Evolutionary conservation across 2,888 invertebrate species (phyloP).

Genomic region (Epicampocera succincta): DNA sequence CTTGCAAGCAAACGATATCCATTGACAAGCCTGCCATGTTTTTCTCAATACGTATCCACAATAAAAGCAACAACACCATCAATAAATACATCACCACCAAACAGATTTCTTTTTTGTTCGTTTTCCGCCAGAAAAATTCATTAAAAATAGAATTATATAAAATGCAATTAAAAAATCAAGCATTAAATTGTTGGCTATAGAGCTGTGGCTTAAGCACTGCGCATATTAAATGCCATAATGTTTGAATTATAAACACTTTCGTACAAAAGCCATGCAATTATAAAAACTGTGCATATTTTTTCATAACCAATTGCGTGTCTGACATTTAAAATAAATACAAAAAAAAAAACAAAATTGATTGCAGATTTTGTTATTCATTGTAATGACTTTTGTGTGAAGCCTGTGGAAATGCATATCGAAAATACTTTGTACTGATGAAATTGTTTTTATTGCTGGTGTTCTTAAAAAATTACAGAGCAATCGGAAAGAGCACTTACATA

Average conservation of each 20-base stretch:
- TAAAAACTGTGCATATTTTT: slow-evolving; percentile 8
- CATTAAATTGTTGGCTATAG: slow-evolving; percentile 43
- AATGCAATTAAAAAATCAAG: slow-evolving; percentile 60
- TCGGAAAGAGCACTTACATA: neutral
- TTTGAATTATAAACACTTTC: slow-evolving; percentile 13
- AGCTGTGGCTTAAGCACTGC: slow-evolving; percentile 42
- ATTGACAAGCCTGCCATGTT: slow-evolving; percentile 36
- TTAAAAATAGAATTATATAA: slow-evolving; percentile 32
- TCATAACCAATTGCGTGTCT: slow-evolving; percentile 59
- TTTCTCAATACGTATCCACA: neutral
- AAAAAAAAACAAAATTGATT: slow-evolving; percentile 29
- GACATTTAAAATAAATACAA: slow-evolving; percentile 56
- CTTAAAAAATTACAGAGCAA: neutral
- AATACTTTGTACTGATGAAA: slow-evolving; percentile 9
- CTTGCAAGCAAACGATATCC: neutral
- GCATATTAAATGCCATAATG: slow-evolving; percentile 56
- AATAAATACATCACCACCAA: neutral
- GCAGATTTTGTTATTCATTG: slow-evolving; percentile 7
- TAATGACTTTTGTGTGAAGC: neutral
- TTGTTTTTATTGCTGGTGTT: neutral
- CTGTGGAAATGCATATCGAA: slow-evolving; percentile 21
- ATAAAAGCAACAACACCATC: slow-evolving; percentile 16
- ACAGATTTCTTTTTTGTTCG: slow-evolving; percentile 33
- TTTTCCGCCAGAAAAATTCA: slow-evolving; percentile 15
- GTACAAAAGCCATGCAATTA: neutral